Conservation (phyloP, 1,140 invertebrate species). For the Parapsyche elsis region DNA sequence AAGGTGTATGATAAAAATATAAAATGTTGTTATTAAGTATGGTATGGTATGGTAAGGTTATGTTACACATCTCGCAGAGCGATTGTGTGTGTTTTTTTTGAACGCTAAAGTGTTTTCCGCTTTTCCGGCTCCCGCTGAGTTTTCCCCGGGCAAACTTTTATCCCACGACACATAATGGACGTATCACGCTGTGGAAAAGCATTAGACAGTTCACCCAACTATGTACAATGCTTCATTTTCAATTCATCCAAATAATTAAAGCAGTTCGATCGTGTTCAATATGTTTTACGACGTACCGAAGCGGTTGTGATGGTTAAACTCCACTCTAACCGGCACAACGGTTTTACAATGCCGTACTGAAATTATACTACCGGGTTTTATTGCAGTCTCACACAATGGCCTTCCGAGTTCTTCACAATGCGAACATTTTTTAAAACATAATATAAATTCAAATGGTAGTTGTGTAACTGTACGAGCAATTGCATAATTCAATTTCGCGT, state of each 20-base stretch:
- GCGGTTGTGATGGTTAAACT: neutral
- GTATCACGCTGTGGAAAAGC: neutral
- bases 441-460: too few relatives aligned
- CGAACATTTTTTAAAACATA: too few relatives aligned
- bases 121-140: slow-evolving; percentile 9
- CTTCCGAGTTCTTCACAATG: too few relatives aligned
- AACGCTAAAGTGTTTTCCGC: neutral
- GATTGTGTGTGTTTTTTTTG: neutral
- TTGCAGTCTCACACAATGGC: neutral
- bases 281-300: neutral
- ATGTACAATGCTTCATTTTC: neutral
- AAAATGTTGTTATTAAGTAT: too few relatives aligned
- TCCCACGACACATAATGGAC: slow-evolving; percentile 10
- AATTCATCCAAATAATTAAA: neutral
- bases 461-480: too few relatives aligned
- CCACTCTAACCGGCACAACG: neutral
- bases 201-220: neutral
- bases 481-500: too few relatives aligned
- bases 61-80: too few relatives aligned
- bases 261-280: neutral
- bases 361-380: slow-evolving; percentile 18
- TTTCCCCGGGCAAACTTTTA: slow-evolving; percentile 10
- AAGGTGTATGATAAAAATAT: too few relatives aligned
- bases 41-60: too few relatives aligned
- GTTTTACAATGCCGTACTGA: slow-evolving; percentile 9